Evolutionary conservation across 2,113 vertebrate genomes (phyloP), one percentile per base, ranked within the genome.

Genomic region (Hippocampus zosterae): DNA sequence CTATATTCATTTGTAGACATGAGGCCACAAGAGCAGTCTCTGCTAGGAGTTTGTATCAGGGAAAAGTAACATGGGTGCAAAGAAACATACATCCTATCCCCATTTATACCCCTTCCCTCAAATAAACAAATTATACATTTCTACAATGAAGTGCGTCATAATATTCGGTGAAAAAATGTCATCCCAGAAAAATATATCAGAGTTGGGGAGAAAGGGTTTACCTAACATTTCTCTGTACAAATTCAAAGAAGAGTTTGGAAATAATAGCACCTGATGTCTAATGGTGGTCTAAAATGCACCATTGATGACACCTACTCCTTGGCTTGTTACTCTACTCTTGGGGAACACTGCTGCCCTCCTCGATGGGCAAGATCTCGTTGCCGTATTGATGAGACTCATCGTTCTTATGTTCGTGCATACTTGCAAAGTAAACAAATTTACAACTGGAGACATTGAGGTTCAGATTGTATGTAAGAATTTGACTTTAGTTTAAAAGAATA

Each of bases 181-280:
- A 72, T 68, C 62, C 75, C 75, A 68, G 78, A 81, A 79, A 77
- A n/a, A 69, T 75, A 70, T 88, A 88, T 82, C 83, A 90, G 73
- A 41, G 72, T 50, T 18, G 62, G 27, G 79, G 55, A 70, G 46
- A 75, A 61, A 59, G 8, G 65, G 72, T 79, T 78, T 5, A 73
- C 67, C 83, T 44, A 44, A 80, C 67, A 87, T 82, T 82, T 61
- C 65, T 86, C 78, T 91, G 84, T 89, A 91, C 84, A 91, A 87
- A 87, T 86, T 85, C 73, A 10, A n/a, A 75, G 81, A 85, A 37
- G 56, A 81, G 65, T 88, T 86, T 85, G 77, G 74, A 84, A 90
- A 88, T 79, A 80, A 88, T 86, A 91, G 90, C 88, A 91, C 90
- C 90, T 87, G 87, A 90, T 90, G 80, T 87, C 85, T 73, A 83